Evolutionary conservation across 2,113 vertebrate genomes (phyloP), one percentile per base, ranked within the genome.

Genomic region (Antigone vipio): DNA sequence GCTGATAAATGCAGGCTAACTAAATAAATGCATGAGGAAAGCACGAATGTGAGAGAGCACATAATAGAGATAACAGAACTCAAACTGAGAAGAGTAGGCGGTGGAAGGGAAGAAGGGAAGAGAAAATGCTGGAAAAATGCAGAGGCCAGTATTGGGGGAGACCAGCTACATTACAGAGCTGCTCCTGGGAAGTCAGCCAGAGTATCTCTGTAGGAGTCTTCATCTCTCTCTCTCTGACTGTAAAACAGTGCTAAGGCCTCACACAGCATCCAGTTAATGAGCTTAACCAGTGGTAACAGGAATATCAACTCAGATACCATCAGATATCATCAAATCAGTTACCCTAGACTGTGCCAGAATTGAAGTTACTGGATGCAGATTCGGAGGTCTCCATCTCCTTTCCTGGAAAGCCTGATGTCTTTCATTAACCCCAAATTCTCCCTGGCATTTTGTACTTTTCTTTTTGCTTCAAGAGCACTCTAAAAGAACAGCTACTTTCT

Each of bases 61-160:
- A 91, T 92, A 97, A 97, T 75, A 72, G 83, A 95, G 95, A 88
- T 96, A 98, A 85, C 96, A 98, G 96, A 98, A 74, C 12, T 74
- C 95, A 95, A 92, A 96, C 82, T 92, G 76, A 92, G 97, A 95
- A 90, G 92, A 92, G 67, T 92, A 91, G 91, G 79, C 7, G 60
- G 90, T 92, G 78, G 94, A 93, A 93, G 47, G 58, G 34, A 94
- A 32, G 59, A 94, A 32, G 59, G 52, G 67, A 89, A 94, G 69
- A 86, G 91, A 96, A 96, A 84, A 85, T 58, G 27, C 85, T 88
- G 90, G 87, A 96, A 94, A 92, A 97, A 97, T 96, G 93, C 75
- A 66, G 95, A 97, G 97, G 95, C 93, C 96, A 93, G 74, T 97
- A 93, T 91, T 91, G 97, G 97, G 97, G 97, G 83, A 95, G 59